These are phyloP conservation scores for Taenaris catops DNA, from an alignment of 2,888 invertebrate genomes.

Conservation along the genomic window DNA sequence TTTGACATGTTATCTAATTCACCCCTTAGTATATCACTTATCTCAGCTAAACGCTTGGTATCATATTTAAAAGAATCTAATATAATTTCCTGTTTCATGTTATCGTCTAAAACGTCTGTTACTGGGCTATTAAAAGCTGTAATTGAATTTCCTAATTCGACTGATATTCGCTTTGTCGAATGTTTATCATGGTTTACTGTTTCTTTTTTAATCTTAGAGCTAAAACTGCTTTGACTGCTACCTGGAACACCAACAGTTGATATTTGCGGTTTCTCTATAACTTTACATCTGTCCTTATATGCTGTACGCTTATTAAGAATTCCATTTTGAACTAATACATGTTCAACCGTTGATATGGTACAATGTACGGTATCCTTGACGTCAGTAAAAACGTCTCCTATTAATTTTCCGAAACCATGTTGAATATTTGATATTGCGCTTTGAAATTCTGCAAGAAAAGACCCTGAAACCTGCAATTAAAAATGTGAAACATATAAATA, in stretches of 20 bases:
- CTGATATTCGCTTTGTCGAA: constrained; percentile 8
- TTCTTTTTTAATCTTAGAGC: too few relatives aligned
- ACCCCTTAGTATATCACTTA: constrained; percentile 38
- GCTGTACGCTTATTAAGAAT: constrained; percentile 28
- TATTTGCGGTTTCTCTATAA: constrained; percentile 7
- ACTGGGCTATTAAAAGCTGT: constrained; percentile 30
- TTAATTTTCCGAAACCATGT: constrained; percentile 47
- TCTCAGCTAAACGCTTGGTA: constrained; percentile 38
- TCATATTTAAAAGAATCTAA: constrained; percentile 36
- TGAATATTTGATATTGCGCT: constrained; percentile 44
- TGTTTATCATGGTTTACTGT: too few relatives aligned
- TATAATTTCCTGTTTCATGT: constrained; percentile 30
- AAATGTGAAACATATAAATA: too few relatives aligned
- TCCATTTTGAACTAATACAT: constrained; percentile 37
- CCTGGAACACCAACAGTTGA: too few relatives aligned
- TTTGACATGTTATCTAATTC: constrained; percentile 44
- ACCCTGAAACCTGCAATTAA: constrained; percentile 53
- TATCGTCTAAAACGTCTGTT: constrained; percentile 29
- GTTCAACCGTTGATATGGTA: constrained; percentile 53
- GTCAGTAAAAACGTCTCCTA: constrained; percentile 53
- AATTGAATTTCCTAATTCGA: constrained; percentile 29
- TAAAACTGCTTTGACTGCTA: too few relatives aligned
- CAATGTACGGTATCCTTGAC: constrained; percentile 57
- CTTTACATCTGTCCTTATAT: constrained; percentile 30
- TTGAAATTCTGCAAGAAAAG: constrained; percentile 45